phyloP scores from a whole-genome alignment of 2,113 vertebrate species.

The Ifrita kowaldi region DNA sequence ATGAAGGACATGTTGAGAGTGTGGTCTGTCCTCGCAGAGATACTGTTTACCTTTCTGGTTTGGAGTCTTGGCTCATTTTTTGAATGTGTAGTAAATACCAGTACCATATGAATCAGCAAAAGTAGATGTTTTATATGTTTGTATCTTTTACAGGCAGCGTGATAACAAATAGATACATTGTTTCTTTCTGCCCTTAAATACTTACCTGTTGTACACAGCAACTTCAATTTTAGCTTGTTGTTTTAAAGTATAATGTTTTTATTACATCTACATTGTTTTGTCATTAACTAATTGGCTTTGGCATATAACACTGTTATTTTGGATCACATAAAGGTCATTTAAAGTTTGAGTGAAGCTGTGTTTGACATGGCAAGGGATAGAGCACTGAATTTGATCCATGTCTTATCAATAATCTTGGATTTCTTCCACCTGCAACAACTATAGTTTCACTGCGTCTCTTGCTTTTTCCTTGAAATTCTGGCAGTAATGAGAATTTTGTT shows the following conservation, averaged over 20 bases:
- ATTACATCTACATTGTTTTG: slow-evolving; percentile 1
- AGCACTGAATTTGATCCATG: background rate
- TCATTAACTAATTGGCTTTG: background rate
- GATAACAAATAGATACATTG: background rate
- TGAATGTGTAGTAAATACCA: background rate
- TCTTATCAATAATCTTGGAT: slow-evolving; percentile 54
- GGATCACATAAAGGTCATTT: background rate
- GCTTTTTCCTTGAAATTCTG: slow-evolving; percentile 26
- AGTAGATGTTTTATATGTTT: background rate
- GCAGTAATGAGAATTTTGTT: slow-evolving; percentile 66
- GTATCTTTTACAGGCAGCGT: background rate
- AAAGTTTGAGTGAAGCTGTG: background rate
- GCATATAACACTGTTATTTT: slow-evolving; percentile 21
- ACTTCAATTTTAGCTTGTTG: background rate
- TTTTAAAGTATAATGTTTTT: background rate
- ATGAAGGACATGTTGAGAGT: background rate
- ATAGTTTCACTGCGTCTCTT: slow-evolving; percentile 11
- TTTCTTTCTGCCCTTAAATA: background rate
- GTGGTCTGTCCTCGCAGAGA: background rate
- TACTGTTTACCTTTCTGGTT: background rate
- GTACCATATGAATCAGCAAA: background rate
- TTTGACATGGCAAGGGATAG: background rate
- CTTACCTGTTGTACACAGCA: background rate
- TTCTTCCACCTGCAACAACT: slow-evolving; percentile 23
- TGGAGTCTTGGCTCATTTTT: background rate